Evolutionary conservation across 2,888 invertebrate species (phyloP), one percentile per base, ranked within the genome.

Genomic region (Eristalis pertinax): DNA sequence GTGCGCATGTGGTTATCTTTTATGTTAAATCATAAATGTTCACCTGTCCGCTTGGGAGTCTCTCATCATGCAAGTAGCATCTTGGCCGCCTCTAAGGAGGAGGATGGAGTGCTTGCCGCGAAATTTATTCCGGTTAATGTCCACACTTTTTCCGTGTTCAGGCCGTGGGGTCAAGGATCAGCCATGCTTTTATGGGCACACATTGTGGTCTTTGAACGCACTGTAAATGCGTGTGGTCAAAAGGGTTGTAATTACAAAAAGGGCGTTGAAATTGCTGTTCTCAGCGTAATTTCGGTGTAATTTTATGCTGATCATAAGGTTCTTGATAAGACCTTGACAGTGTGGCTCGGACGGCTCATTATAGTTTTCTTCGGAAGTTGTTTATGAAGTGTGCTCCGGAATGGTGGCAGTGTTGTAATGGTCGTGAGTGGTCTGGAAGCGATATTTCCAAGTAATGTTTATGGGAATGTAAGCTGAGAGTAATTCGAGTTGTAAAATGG

Each of bases 1-100:
- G 79, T 83, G 83, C 83, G 80, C 87, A 87, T 87, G 79, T 87
- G 87, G 79, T 87, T 87, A 87, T 84, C 83, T 87, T 84, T 87
- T 65, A 83, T 83, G 86, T 82, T 79, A 84, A 87, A 83, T 87
- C 87, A 83, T 87, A 87, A 87, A 84, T 83, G 80, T 83, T 87
- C 87, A 87, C 87, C 87, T 87, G 87, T 86, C 70, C 67, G 70
- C 58, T 86, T 75, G 74, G 65, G 70, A 63, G 82, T 78, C 75
- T 60, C 19, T 62, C 70, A 67, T 62, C 62, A 58, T 62, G 84
- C n/a, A n/a, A n/a, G 64, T 67, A 74, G 62, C 43, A 43, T 50
- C 73, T 50, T 65, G 73, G 67, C 10, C 63, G 67, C 4, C 63
- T 50, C 32, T 32, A 50, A 29, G 68, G 65, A 19, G 74, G 19